Evolutionary conservation across 2,888 invertebrate genomes (phyloP).

Genomic region (Pristionchus exspectatus): DNA sequence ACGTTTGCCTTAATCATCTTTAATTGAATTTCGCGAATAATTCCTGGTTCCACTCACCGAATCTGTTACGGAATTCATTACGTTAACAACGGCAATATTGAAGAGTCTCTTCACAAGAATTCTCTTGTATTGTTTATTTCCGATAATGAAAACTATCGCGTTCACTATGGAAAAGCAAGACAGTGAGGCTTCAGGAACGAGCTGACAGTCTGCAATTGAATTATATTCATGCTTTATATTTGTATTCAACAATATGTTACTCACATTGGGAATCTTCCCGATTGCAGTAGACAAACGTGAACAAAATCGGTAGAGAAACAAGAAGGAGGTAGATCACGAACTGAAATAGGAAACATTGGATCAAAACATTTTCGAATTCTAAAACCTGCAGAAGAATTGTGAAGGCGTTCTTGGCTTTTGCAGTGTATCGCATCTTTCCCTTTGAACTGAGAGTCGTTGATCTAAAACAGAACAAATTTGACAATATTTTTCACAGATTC

Average conservation of each 20-base stretch:
- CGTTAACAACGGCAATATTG: constrained; percentile 7
- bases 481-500: not conserved
- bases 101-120: constrained; percentile 22
- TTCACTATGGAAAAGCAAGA: not conserved
- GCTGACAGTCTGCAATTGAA: not conserved
- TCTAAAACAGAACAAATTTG: not conserved
- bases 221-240: not conserved
- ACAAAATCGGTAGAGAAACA: not conserved
- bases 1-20: not conserved
- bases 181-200: not conserved
- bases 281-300: not conserved
- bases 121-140: constrained; percentile 24
- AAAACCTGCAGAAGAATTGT: not conserved
- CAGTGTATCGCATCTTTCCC: not conserved
- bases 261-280: not conserved
- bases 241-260: not conserved
- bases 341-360: not conserved
- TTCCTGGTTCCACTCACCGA: not conserved
- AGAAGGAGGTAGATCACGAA: not conserved
- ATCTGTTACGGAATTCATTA: not conserved
- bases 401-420: not conserved
- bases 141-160: constrained; percentile 3
- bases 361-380: not conserved
- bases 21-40: not conserved
- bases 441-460: not conserved